Conservation (phyloP, 2,797 vertebrate species). For the Trichosurus vulpecula region DNA sequence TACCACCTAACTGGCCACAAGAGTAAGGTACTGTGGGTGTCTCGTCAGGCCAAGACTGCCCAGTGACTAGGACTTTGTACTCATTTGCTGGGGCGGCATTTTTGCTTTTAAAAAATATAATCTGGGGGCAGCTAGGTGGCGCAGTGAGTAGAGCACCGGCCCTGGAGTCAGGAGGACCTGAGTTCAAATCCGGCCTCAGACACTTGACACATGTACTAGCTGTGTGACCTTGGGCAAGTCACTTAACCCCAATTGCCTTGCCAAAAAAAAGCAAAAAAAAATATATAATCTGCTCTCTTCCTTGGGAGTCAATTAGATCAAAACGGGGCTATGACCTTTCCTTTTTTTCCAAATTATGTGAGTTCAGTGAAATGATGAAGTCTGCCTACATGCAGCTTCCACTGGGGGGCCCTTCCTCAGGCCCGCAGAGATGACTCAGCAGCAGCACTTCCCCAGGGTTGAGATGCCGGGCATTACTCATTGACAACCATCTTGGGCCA, state of each 20-base stretch:
- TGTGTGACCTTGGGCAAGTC: too few species aligned
- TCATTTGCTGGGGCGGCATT: neutral
- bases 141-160: too few species aligned
- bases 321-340: neutral
- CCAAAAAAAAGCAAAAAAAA: too few species aligned
- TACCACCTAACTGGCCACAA: neutral
- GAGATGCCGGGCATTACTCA: neutral
- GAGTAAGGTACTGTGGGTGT: neutral
- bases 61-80: neutral
- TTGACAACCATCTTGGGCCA: neutral
- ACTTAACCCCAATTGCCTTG: too few species aligned
- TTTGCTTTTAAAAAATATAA: neutral
- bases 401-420: neutral
- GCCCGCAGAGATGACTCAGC: neutral
- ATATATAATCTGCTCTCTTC: neutral
- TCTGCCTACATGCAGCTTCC: neutral
- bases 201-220: too few species aligned
- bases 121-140: too few species aligned
- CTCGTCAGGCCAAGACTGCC: neutral
- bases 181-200: too few species aligned
- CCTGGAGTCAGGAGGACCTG: too few species aligned
- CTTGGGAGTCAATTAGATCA: neutral
- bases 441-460: neutral
- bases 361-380: neutral
- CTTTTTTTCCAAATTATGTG: neutral